Base-by-base conservation (phyloP, 2,888 invertebrate genomes). In the Laspeyria flexula region DNA sequence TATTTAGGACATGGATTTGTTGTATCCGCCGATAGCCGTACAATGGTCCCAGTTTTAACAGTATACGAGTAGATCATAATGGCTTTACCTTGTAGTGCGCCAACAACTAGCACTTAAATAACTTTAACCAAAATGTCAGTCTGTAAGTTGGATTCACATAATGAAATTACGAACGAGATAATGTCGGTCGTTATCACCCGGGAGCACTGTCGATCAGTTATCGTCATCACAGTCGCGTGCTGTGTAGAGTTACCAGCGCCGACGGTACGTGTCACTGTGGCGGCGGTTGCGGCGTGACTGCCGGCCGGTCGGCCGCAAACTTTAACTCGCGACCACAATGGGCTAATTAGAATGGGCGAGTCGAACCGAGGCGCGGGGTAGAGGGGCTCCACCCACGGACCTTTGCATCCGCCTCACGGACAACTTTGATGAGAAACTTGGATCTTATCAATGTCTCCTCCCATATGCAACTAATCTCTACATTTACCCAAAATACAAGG, bases 261-360 rank as follows among this genome's bases (percentile, higher is more conserved):
- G 44, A 57, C 69, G 58, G 73, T 79, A 84, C 90, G 88, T 85
- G 79, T 70, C 75, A 50, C 76, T 73, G 59, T 65, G 71, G 63
- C 85, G 79, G 75, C 73, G 75, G 77, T 75, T 76, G 73, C 85
- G 83, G 86, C 86, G 81, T 86, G 84, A 92, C 83, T 85, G 87
- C 84, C 86, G 83, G 86, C 85, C 85, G 82, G 85, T 81, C 79
- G 79, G 78, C 79, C 83, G 85, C 88, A 85, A 88, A 88, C 81
- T 86, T 85, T 78, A 80, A 84, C 85, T 80, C 77, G 76, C 86
- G 79, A 85, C 88, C 89, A 90, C 91, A 90, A 91, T 90, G 85
- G 81, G 86, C 88, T 91, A 90, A 90, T 92, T 92, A 90, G 91
- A 90, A 92, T 90, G 90, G 63, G 88, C 88, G 83, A 88, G 83